These are phyloP conservation scores for Paedocypris sp. DNA, from an alignment of 2,113 vertebrate genomes.

Conservation along the genomic window DNA sequence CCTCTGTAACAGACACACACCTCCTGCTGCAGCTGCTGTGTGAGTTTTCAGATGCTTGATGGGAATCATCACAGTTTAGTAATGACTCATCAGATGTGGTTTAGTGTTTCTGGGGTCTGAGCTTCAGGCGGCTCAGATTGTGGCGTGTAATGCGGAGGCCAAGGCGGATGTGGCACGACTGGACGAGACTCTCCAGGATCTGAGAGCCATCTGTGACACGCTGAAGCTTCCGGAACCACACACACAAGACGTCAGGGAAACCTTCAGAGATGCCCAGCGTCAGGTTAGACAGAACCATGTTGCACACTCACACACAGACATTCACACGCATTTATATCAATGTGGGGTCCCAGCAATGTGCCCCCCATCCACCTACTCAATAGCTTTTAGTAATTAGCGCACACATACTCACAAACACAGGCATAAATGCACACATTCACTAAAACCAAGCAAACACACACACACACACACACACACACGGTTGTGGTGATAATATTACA, in stretches of 20 bases:
- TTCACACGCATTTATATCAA: no score
- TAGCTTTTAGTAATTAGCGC: no score
- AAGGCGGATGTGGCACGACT: constrained; percentile 46
- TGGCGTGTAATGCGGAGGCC: constrained; percentile 53
- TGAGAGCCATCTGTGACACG: constrained; percentile 63
- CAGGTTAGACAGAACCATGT: constrained; percentile 63
- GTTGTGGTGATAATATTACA: no score
- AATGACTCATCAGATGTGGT: no score
- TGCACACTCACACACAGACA: background rate
- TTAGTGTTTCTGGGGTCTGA: constrained; percentile 90
- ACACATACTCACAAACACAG: no score
- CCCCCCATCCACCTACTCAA: no score
- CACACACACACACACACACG: no score
- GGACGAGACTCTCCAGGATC: constrained; percentile 58
- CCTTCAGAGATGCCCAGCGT: constrained; percentile 64
- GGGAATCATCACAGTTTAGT: no score
- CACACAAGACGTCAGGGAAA: constrained; percentile 47
- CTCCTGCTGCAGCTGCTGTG: constrained; percentile 77
- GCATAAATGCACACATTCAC: no score
- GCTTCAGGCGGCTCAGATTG: constrained; percentile 83
- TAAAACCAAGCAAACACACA: no score
- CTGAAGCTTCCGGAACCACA: constrained; percentile 61
- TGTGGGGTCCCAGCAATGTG: no score
- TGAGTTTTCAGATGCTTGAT: no score
- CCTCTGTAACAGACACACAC: constrained; percentile 59